These are phyloP conservation scores for Lepus townsendii DNA, from an alignment of 2,797 vertebrate species.

Conservation along the genomic window DNA sequence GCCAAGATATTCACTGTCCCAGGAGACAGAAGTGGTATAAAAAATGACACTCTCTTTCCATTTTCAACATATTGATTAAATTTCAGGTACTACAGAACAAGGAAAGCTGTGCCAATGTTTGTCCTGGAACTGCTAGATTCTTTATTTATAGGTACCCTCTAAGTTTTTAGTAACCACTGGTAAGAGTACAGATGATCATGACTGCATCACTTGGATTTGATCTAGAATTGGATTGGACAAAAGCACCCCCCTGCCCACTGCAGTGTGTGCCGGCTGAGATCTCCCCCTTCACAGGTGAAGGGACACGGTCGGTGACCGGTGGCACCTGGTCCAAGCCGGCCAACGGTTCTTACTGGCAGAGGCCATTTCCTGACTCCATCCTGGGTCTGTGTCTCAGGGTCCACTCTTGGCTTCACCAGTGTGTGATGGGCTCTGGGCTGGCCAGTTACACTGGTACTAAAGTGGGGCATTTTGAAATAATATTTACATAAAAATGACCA, in stretches of 20 bases:
- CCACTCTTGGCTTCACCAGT: not conserved
- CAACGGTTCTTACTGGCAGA: not conserved
- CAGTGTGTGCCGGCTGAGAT: rapidly evolving
- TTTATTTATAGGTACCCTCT: not conserved
- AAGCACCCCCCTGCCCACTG: not conserved
- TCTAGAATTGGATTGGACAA: not conserved
- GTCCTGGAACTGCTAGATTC: not conserved
- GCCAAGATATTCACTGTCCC: conserved; percentile 81
- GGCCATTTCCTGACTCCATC: not conserved
- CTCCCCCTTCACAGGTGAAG: not conserved
- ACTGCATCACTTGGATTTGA: not conserved
- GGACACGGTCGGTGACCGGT: not conserved
- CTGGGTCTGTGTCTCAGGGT: not conserved
- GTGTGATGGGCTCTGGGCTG: not conserved
- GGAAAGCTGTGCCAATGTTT: conserved; percentile 11
- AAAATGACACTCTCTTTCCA: conserved; percentile 45
- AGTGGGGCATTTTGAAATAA: not conserved
- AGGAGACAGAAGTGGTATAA: conserved; percentile 79
- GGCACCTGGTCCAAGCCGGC: not conserved
- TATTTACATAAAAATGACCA: not conserved
- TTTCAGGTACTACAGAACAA: conserved; percentile 74
- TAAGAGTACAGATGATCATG: not conserved
- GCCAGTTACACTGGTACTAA: not conserved
- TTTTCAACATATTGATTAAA: conserved; percentile 85
- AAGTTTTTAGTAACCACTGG: not conserved